Conservation (phyloP, 2,888 invertebrate genomes). For the Pogonocherus hispidulus region DNA sequence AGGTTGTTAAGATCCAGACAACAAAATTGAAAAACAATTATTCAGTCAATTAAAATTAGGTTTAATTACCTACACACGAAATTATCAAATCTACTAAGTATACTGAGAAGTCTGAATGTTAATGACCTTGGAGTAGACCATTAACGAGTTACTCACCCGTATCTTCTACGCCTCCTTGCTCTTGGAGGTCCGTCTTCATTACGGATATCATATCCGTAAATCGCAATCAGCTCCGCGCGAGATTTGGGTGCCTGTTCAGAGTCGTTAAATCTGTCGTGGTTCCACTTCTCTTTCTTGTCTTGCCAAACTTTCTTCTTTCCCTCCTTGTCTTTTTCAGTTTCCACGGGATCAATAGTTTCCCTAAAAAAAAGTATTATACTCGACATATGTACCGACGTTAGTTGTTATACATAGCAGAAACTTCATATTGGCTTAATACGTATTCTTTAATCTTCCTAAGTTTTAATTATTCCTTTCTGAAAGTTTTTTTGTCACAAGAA, state of each 20-base stretch:
- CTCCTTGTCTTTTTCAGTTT: slow-evolving; percentile 64
- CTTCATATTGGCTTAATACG: no score
- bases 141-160: slow-evolving; percentile 75
- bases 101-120: slow-evolving; percentile 5
- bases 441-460: no score
- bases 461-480: no score
- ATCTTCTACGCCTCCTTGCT: slow-evolving; percentile 86
- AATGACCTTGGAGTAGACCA: slow-evolving; percentile 16
- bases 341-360: slow-evolving; percentile 47
- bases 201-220: slow-evolving; percentile 95
- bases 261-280: slow-evolving; percentile 82
- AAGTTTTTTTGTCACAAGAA: no score
- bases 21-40: no score
- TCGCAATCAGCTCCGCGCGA: slow-evolving; percentile 84
- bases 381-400: no score
- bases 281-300: slow-evolving; percentile 67
- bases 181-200: slow-evolving; percentile 93
- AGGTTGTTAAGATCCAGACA: no score
- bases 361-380: slow-evolving; percentile 10
- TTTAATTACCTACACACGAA: no score
- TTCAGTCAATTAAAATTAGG: no score
- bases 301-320: slow-evolving; percentile 67
- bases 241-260: slow-evolving; percentile 89
- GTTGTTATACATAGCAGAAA: no score
- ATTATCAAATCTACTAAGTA: no score